A percentile compares a stretch with the other conserved stretches of the same genome.
Conservation (phyloP, 2,113 vertebrate genomes). For the Todiramphus saurophagus region DNA sequence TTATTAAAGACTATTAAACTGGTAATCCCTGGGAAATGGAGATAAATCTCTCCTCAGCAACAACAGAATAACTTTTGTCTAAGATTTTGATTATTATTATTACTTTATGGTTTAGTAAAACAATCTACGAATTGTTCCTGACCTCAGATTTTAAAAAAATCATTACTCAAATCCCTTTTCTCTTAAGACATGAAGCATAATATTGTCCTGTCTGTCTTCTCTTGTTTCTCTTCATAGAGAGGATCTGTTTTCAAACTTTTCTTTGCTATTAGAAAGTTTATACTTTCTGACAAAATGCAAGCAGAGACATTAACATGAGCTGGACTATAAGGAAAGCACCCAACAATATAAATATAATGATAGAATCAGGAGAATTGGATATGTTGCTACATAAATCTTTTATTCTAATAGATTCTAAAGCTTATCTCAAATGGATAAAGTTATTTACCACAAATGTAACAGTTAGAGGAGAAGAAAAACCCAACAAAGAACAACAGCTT, state of each 20-base stretch:
- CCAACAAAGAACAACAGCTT: not conserved
- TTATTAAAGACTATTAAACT: conserved; percentile 57
- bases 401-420: not conserved
- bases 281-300: not conserved
- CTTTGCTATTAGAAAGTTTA: not conserved
- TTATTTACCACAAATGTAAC: not conserved
- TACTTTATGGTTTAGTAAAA: conserved; percentile 29
- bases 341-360: not conserved
- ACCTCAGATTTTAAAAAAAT: conserved; percentile 34
- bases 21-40: conserved; percentile 38
- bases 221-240: not conserved
- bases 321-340: not conserved
- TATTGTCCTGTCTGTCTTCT: not conserved
- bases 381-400: not conserved
- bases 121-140: conserved; percentile 45
- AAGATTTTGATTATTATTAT: conserved; percentile 51
- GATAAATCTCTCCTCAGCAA: conserved; percentile 26
- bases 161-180: not conserved
- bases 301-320: not conserved
- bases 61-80: conserved; percentile 17
- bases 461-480: not conserved
- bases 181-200: not conserved
- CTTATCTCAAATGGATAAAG: not conserved
- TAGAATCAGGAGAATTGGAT: not conserved
- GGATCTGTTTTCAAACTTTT: not conserved